A percentile compares a stretch with the other conserved stretches of the same genome.
These are phyloP conservation scores for Falco berigora DNA, from an alignment of 2,797 vertebrate species.

Conservation along the genomic window DNA sequence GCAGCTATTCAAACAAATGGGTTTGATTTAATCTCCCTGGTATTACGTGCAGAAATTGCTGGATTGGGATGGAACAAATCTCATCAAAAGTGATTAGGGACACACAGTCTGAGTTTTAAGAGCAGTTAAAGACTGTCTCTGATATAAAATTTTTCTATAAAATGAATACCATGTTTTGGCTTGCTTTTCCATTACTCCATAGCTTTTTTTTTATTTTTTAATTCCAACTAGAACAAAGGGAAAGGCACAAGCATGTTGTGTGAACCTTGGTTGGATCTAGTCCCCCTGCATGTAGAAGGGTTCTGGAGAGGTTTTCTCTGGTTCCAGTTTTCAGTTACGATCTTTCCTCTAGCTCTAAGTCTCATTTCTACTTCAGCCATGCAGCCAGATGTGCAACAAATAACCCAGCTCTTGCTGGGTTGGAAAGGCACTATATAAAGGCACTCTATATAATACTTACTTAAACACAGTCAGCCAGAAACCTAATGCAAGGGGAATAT, in stretches of 20 bases:
- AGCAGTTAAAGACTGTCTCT: neutral
- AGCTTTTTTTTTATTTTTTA: neutral
- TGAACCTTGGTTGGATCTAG: neutral
- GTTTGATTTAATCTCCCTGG: constrained; percentile 35
- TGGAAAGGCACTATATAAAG: neutral
- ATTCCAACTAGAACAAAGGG: neutral
- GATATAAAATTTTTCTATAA: neutral
- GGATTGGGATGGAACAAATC: neutral
- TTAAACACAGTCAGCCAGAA: neutral
- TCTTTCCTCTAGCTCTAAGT: neutral
- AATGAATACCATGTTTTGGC: neutral
- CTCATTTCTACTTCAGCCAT: neutral
- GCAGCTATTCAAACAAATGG: neutral
- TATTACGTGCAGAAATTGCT: neutral
- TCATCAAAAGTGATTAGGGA: neutral
- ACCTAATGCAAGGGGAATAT: neutral
- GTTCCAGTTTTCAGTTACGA: neutral
- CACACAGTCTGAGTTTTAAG: neutral
- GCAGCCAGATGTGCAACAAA: neutral
- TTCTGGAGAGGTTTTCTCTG: neutral
- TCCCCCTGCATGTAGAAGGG: neutral
- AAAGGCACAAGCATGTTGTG: neutral
- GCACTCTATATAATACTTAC: neutral
- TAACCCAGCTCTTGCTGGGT: neutral
- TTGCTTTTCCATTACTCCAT: neutral